Conservation (phyloP, 2,888 invertebrate genomes). For the Ophraella communa region DNA sequence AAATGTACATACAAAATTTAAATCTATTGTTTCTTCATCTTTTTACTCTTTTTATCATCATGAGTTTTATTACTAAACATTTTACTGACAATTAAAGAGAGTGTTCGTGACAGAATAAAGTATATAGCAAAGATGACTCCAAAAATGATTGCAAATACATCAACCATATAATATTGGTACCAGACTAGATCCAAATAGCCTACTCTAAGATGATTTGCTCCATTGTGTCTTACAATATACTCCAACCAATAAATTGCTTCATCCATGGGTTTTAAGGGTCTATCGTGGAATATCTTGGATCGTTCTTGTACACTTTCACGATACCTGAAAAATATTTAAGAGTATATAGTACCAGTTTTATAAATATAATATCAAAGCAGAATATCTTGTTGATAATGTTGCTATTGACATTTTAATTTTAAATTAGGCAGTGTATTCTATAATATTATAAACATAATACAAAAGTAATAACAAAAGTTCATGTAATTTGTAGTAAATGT, state of each 20-base stretch:
- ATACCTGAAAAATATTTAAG: conserved; percentile 35
- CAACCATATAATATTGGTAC: conserved; percentile 48
- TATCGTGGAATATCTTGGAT: conserved; percentile 44
- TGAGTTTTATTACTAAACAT: background rate
- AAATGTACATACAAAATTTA: too few species aligned
- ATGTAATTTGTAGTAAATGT: too few species aligned
- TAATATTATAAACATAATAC: too few species aligned
- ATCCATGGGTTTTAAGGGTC: conserved; percentile 43
- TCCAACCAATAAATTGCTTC: conserved; percentile 47
- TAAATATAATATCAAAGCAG: too few species aligned
- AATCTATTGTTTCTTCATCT: background rate
- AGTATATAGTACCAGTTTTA: too few species aligned
- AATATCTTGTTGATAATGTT: too few species aligned
- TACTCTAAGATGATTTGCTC: conserved; percentile 45
- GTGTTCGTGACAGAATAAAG: background rate
- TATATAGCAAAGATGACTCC: conserved; percentile 2
- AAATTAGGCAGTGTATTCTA: too few species aligned
- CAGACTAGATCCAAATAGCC: conserved; percentile 40
- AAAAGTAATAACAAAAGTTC: too few species aligned
- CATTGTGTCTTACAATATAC: conserved; percentile 46
- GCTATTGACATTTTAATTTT: too few species aligned
- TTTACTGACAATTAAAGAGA: background rate
- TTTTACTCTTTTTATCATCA: background rate
- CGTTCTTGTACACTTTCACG: conserved; percentile 37
- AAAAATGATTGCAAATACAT: conserved; percentile 38